Evolutionary conservation across 2,113 vertebrate genomes (phyloP).

Genomic region (Tyrannus savana): DNA sequence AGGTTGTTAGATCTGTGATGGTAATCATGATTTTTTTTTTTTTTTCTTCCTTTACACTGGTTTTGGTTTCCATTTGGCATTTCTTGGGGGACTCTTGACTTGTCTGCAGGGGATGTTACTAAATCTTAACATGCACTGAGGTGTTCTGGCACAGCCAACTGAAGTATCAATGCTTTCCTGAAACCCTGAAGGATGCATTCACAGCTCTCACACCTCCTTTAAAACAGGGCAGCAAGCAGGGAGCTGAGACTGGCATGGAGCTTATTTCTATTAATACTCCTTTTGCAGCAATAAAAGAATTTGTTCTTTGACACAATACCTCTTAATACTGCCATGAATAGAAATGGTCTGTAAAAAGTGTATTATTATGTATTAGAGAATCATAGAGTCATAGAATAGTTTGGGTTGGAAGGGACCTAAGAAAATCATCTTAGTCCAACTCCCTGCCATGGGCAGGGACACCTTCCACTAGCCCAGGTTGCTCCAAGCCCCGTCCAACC

Average conservation of each 20-base stretch:
- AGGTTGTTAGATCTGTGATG: accelerated
- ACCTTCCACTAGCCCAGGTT: accelerated
- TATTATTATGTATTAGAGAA: background rate
- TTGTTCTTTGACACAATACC: background rate
- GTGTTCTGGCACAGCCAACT: background rate
- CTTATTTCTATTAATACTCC: background rate
- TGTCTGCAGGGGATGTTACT: background rate
- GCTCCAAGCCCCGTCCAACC: accelerated
- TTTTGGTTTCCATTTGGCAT: background rate
- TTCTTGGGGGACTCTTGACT: background rate
- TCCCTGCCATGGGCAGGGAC: background rate
- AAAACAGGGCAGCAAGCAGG: background rate
- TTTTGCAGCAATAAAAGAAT: accelerated
- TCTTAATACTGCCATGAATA: background rate
- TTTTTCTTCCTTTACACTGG: background rate
- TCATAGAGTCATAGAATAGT: background rate
- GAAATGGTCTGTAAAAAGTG: background rate
- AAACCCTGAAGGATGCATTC: background rate
- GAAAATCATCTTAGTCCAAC: background rate
- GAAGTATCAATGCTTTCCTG: background rate
- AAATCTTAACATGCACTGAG: background rate
- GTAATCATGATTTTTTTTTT: background rate
- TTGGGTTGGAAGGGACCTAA: background rate
- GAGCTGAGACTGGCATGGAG: background rate
- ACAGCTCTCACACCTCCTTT: slow-evolving; percentile 35